phyloP scores from a whole-genome alignment of 2,888 invertebrate species.

The Epinotia demarniana region DNA sequence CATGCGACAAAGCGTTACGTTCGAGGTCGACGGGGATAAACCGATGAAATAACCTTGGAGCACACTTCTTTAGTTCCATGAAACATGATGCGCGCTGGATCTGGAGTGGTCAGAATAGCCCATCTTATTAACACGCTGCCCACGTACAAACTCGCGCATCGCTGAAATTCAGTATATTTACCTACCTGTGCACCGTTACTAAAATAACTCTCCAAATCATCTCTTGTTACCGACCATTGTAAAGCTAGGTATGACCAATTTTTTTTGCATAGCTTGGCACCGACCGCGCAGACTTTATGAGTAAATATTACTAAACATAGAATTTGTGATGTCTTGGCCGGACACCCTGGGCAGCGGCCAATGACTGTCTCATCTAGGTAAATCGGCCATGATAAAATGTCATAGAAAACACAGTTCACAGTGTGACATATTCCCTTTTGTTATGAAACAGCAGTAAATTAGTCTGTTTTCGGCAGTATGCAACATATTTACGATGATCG shows the following conservation, averaged over 20 bases:
- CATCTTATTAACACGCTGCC: slow-evolving; percentile 70
- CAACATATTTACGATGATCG: slow-evolving; percentile 2
- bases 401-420: background rate
- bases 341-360: slow-evolving; percentile 60
- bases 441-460: background rate
- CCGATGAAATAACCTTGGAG: background rate
- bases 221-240: slow-evolving; percentile 55
- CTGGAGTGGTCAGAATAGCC: slow-evolving; percentile 66
- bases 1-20: background rate
- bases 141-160: slow-evolving; percentile 66
- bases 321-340: slow-evolving; percentile 50
- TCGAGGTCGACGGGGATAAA: background rate
- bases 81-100: slow-evolving; percentile 69
- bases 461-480: slow-evolving; percentile 4
- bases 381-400: slow-evolving; percentile 4
- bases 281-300: slow-evolving; percentile 55
- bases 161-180: slow-evolving; percentile 60
- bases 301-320: slow-evolving; percentile 67
- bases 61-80: slow-evolving; percentile 49
- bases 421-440: slow-evolving; percentile 3
- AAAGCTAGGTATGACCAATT: slow-evolving; percentile 47
- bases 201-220: slow-evolving; percentile 66
- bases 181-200: slow-evolving; percentile 69
- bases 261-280: slow-evolving; percentile 44
- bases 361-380: slow-evolving; percentile 52